These are phyloP conservation scores for Coboldia fuscipes DNA, from an alignment of 1,140 invertebrate species.

Conservation along the genomic window DNA sequence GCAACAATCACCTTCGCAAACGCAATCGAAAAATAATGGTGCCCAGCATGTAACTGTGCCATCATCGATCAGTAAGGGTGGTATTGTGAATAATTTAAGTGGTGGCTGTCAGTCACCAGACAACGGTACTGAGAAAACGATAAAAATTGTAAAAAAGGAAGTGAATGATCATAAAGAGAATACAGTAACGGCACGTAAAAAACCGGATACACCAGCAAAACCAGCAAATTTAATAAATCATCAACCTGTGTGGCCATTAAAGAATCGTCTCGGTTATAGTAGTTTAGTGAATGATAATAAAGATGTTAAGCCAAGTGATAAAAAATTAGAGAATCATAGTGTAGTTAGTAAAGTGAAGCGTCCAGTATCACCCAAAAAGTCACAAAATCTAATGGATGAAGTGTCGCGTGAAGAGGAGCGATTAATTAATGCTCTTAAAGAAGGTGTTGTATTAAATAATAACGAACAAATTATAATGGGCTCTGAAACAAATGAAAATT, in stretches of 20 bases:
- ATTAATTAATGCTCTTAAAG: conserved; percentile 53
- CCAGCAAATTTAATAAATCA: conserved; percentile 7
- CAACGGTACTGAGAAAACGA: conserved; percentile 13
- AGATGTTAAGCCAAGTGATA: conserved; percentile 2
- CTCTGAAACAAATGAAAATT: not conserved
- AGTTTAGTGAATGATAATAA: not conserved
- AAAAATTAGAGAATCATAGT: not conserved
- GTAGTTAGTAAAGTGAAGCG: not conserved
- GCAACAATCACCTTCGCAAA: conserved; percentile 5
- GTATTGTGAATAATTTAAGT: no score
- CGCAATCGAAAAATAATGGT: not conserved
- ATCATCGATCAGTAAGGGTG: no score
- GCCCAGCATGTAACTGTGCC: conserved; percentile 2
- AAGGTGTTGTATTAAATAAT: conserved; percentile 43
- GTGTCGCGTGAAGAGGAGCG: conserved; percentile 59
- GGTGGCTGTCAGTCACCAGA: no score
- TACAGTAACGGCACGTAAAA: not conserved
- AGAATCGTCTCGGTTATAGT: conserved; percentile 11
- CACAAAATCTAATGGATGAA: conserved; percentile 27
- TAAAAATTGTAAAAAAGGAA: conserved; percentile 9
- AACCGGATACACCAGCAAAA: conserved; percentile 12
- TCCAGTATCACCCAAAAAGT: conserved; percentile 8
- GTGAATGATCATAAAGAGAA: not conserved
- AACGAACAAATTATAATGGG: conserved; percentile 11
- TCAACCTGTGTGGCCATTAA: conserved; percentile 29